Evolutionary conservation across 2,888 invertebrate species (phyloP).

Genomic region (Amphipoea lucens): DNA sequence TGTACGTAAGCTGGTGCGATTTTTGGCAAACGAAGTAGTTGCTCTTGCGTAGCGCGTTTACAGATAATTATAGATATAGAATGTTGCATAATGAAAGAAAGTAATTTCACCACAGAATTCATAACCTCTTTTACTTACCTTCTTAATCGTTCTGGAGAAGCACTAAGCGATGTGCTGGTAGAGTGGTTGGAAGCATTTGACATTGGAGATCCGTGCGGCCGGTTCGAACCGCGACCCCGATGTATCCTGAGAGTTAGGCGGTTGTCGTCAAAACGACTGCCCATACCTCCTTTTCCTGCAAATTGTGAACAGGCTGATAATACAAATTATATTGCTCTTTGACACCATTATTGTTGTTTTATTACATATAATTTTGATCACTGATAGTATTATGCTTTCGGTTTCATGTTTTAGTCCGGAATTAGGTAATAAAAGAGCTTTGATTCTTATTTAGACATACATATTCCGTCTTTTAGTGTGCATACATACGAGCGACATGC

Average conservation of each 20-base stretch:
- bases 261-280: slow-evolving; percentile 96
- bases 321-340: slow-evolving; percentile 50
- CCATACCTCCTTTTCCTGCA: slow-evolving; percentile 92
- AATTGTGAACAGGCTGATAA: slow-evolving; percentile 53
- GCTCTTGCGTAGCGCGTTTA: too few relatives aligned
- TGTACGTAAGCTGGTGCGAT: too few relatives aligned
- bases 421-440: neutral
- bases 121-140: slow-evolving; percentile 74
- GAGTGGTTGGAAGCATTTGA: slow-evolving; percentile 93
- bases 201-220: slow-evolving; percentile 93
- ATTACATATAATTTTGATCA: neutral
- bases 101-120: neutral
- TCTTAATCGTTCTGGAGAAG: slow-evolving; percentile 91
- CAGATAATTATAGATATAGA: too few relatives aligned
- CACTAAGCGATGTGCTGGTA: slow-evolving; percentile 92
- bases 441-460: neutral
- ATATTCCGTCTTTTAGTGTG: neutral
- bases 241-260: slow-evolving; percentile 97
- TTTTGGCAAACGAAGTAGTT: too few relatives aligned
- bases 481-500: too few relatives aligned
- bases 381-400: neutral
- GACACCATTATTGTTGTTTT: slow-evolving; percentile 30
- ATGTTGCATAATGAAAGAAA: neutral
- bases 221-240: slow-evolving; percentile 94
- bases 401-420: neutral